Evolutionary conservation across 2,797 vertebrate genomes (phyloP), one percentile per base, ranked within the genome.

Genomic region (Echeneis naucrates): DNA sequence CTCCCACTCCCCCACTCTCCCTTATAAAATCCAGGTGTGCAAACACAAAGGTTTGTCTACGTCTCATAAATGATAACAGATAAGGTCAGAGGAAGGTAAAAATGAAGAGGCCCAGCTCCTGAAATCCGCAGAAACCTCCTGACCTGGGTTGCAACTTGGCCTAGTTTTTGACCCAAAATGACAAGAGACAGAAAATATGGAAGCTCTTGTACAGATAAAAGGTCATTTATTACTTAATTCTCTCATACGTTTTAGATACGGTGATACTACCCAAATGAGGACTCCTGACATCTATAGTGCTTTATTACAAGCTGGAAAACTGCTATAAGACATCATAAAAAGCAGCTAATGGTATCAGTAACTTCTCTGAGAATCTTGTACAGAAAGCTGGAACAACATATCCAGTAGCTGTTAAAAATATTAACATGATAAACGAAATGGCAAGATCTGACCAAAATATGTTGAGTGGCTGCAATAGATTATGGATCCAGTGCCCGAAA

Each of bases 11-110:
- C 66, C 57, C 56, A 69, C 70, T 68, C 67, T 84, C 68, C 69
- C 70, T 81, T 78, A 88, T 88, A 89, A 88, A 89, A 85, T 70
- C 77, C 90, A 90, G 91, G 86, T 90, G 89, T 80, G 85, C 87
- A 91, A 92, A 93, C 89, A 90, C 61, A 85, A 77, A 87, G 66
- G 88, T 85, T 89, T 90, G 81, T 69, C 69, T 75, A 69, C 67
- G 72, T 56, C 76, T 80, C 85, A 86, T 91, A 88, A 90, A 89
- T 16, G 66, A 88, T 85, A 86, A 78, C 75, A 83, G 89, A 88
- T 87, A 91, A 85, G 71, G 77, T 0, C 24, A 81, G 40, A 65
- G 57, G 38, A 64, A 62, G 59, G 63, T 30, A 64, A 66, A 57
- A 85, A 78, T 74, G 47, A 77, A 72, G 57, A 80, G 62, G 70